Conservation (phyloP, 2,888 invertebrate genomes). For the Archips crataeganus region DNA sequence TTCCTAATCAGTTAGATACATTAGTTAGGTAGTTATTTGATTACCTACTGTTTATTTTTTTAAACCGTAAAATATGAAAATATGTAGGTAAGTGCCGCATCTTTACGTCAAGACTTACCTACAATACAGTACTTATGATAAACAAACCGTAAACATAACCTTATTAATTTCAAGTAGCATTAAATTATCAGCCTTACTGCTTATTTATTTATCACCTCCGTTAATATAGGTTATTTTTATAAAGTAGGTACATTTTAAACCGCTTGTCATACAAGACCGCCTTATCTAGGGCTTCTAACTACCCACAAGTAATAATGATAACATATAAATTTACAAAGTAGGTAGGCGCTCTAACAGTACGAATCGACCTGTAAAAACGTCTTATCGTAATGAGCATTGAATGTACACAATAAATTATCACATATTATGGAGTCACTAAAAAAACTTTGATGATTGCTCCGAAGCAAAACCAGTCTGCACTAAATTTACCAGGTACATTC, state of each 20-base stretch:
- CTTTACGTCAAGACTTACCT: too few relatives aligned
- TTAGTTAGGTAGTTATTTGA: too few relatives aligned
- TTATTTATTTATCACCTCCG: not conserved
- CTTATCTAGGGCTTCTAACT: not conserved
- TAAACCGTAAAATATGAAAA: too few relatives aligned
- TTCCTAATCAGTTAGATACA: too few relatives aligned
- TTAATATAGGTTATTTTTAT: not conserved
- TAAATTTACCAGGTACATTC: slow-evolving; percentile 56
- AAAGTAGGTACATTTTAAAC: not conserved
- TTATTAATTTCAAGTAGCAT: not conserved
- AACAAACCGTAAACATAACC: not conserved
- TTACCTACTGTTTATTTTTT: too few relatives aligned
- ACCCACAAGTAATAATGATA: too few relatives aligned
- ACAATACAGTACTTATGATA: not conserved
- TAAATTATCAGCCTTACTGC: not conserved
- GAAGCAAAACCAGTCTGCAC: slow-evolving; percentile 41
- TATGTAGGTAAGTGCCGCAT: too few relatives aligned
- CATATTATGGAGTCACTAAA: slow-evolving; percentile 1
- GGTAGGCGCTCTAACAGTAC: too few relatives aligned
- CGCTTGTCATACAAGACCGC: not conserved
- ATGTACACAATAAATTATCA: not conserved
- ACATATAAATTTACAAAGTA: too few relatives aligned
- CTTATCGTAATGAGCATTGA: not conserved
- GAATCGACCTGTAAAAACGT: not conserved
- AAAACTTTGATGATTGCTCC: not conserved